Evolutionary conservation across 2,113 vertebrate species (phyloP).

Genomic region (Odobenus rosmarus): DNA sequence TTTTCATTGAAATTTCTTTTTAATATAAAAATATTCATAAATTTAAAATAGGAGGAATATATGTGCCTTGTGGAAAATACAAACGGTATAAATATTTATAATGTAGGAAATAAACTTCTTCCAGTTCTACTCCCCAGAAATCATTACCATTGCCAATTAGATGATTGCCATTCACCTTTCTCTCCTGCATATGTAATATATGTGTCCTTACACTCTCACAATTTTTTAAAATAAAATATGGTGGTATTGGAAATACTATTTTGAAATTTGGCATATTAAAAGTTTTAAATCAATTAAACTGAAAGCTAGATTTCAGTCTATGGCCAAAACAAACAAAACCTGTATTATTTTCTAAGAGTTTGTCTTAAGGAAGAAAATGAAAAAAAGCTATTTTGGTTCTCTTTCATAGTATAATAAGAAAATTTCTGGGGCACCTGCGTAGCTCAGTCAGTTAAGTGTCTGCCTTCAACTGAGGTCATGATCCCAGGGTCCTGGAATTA

Average conservation of each 20-base stretch:
- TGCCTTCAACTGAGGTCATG: background rate
- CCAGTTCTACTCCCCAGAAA: background rate
- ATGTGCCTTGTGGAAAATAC: background rate
- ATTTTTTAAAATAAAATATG: background rate
- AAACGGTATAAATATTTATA: background rate
- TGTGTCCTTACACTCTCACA: background rate
- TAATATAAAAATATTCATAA: background rate
- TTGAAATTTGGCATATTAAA: conserved; percentile 37
- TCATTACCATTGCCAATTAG: background rate
- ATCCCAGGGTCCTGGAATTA: background rate
- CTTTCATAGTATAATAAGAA: background rate
- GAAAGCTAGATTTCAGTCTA: background rate
- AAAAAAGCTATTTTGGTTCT: background rate
- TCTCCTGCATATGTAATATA: background rate
- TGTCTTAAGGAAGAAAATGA: background rate
- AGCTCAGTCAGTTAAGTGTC: background rate
- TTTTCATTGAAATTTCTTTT: conserved; percentile 25
- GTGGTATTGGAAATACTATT: background rate
- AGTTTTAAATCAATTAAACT: conserved; percentile 47
- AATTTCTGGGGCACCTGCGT: background rate
- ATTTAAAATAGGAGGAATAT: background rate
- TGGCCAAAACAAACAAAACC: background rate
- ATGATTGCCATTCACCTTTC: background rate
- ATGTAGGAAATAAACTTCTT: conserved; percentile 7
- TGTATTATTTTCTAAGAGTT: background rate